Evolutionary conservation across 2,113 vertebrate species (phyloP).

Genomic region (Gracilinanus agilis): DNA sequence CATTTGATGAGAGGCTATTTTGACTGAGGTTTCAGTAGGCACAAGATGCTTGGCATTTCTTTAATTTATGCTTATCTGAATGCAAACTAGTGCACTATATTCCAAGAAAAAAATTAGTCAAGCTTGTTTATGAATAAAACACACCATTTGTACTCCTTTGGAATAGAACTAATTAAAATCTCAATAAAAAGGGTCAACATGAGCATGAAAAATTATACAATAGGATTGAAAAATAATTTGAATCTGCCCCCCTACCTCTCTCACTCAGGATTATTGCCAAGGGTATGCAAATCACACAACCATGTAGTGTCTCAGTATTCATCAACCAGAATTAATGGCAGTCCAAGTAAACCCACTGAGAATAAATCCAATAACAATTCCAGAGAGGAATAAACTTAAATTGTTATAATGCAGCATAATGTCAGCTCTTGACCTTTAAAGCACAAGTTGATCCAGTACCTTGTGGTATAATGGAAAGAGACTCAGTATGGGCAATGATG

Average conservation of each 20-base stretch:
- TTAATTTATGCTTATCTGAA: not conserved
- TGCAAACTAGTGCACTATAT: not conserved
- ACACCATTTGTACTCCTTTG: not conserved
- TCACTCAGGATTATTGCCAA: not conserved
- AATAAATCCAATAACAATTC: not conserved
- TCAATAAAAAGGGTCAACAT: not conserved
- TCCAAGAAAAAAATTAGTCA: not conserved
- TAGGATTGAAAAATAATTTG: not conserved
- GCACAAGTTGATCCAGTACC: not conserved
- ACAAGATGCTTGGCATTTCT: not conserved
- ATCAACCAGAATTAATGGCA: not conserved
- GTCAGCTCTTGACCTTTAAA: not conserved
- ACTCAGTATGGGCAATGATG: not conserved
- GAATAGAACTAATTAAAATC: slow-evolving; percentile 20
- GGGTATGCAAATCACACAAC: not conserved
- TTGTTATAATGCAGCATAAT: not conserved
- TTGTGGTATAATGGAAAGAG: not conserved
- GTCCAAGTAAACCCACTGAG: not conserved
- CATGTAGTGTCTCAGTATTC: not conserved
- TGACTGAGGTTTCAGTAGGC: not conserved
- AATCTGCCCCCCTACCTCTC: not conserved
- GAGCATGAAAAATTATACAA: not conserved
- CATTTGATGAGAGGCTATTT: not conserved
- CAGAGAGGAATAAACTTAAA: slow-evolving; percentile 13
- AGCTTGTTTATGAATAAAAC: slow-evolving; percentile 22